Percentiles rank a stretch among this genome's conserved stretches.
Conservation (phyloP, 2,797 vertebrate species). For the Semaprochilodus insignis region DNA sequence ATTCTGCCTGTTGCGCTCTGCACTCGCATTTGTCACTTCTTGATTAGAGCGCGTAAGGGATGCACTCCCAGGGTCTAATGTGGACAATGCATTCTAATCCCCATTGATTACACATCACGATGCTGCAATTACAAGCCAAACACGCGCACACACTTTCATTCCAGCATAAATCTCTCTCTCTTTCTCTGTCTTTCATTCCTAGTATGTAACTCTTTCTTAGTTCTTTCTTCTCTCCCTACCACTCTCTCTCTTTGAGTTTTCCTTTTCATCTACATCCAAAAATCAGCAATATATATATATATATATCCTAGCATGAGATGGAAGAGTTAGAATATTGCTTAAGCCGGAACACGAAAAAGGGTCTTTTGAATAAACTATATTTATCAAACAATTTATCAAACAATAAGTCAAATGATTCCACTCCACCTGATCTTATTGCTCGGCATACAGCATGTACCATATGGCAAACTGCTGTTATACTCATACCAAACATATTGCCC, state of each 20-base stretch:
- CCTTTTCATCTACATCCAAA: no score
- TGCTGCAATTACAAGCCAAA: constrained; percentile 34
- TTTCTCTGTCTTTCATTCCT: background rate
- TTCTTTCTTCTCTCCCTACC: background rate
- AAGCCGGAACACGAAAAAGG: no score
- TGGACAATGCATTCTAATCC: constrained; percentile 42
- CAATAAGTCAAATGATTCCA: no score
- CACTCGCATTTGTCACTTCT: constrained; percentile 42
- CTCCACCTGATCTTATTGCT: no score
- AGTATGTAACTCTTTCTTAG: background rate
- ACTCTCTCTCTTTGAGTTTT: background rate
- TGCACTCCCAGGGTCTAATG: constrained; percentile 38
- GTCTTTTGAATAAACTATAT: no score
- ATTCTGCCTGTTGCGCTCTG: constrained; percentile 32
- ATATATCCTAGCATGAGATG: no score
- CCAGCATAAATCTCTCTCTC: background rate
- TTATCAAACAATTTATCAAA: no score
- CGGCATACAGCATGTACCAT: no score
- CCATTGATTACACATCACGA: constrained; percentile 47
- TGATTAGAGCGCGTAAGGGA: constrained; percentile 44
- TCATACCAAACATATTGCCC: no score
- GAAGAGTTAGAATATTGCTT: no score
- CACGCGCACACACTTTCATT: background rate
- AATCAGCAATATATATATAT: no score
- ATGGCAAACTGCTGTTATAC: no score